A percentile compares a stretch with the other conserved stretches of the same genome.
phyloP scores from a whole-genome alignment of 2,797 vertebrate species.

The Poeciliopsis infans region DNA sequence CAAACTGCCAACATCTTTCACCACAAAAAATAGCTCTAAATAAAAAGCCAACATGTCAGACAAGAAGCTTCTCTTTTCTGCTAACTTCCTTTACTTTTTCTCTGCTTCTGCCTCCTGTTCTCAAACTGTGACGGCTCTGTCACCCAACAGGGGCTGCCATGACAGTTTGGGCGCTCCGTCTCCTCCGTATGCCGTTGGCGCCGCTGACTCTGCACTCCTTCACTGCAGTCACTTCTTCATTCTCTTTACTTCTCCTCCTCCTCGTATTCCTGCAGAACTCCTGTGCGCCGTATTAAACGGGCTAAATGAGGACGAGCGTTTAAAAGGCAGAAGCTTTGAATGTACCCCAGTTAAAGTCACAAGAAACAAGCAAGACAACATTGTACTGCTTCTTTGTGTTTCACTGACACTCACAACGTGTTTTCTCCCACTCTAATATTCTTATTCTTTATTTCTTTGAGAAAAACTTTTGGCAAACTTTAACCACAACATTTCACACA shows the following conservation, averaged over 20 bases:
- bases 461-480: constrained; percentile 58
- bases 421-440: neutral
- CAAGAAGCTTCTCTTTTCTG: constrained; percentile 60
- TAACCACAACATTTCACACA: neutral
- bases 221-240: constrained; percentile 70
- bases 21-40: constrained; percentile 61
- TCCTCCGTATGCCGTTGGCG: constrained; percentile 31
- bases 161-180: constrained; percentile 58
- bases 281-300: constrained; percentile 52
- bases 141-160: constrained; percentile 60
- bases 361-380: constrained; percentile 46
- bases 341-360: constrained; percentile 62
- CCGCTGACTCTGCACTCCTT: constrained; percentile 73
- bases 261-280: constrained; percentile 36
- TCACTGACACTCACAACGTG: constrained; percentile 13
- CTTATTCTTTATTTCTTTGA: constrained; percentile 28
- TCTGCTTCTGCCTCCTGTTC: neutral
- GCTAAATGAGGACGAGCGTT: constrained; percentile 75
- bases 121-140: constrained; percentile 45
- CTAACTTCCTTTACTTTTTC: constrained; percentile 35
- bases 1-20: constrained; percentile 76
- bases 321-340: constrained; percentile 46
- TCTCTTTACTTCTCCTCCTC: constrained; percentile 58
- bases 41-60: constrained; percentile 70
- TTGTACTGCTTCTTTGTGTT: constrained; percentile 7